These are phyloP conservation scores for Leguminivora glycinivorella DNA, from an alignment of 1,140 invertebrate genomes.

Conservation along the genomic window DNA sequence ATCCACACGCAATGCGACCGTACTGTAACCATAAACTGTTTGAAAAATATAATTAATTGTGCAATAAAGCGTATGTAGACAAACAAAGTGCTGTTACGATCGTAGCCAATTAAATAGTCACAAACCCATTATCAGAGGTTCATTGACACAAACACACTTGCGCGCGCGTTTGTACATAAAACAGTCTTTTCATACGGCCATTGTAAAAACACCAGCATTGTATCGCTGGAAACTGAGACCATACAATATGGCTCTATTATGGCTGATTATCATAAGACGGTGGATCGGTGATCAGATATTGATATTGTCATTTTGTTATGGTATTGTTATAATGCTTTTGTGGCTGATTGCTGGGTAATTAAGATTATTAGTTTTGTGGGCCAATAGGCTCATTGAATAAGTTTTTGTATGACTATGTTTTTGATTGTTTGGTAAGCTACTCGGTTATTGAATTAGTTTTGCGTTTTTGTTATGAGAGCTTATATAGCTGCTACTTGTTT, in stretches of 20 bases:
- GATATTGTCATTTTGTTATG: conserved; percentile 23
- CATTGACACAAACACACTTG: conserved; percentile 60
- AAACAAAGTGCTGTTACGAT: conserved; percentile 9
- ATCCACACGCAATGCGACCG: not conserved
- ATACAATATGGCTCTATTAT: conserved; percentile 56
- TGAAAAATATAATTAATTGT: not conserved
- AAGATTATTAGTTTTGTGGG: conserved; percentile 66
- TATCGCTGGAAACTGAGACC: conserved; percentile 58
- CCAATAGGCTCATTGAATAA: conserved; percentile 56
- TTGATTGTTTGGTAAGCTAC: conserved; percentile 4
- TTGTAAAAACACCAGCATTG: conserved; percentile 61
- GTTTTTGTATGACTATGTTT: conserved; percentile 38
- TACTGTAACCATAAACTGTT: not conserved
- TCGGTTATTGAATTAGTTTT: not conserved
- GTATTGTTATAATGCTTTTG: conserved; percentile 41
- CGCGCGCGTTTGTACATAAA: conserved; percentile 53
- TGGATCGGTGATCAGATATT: conserved; percentile 57
- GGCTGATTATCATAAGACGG: conserved; percentile 58
- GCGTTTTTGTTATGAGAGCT: not conserved
- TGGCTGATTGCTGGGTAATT: conserved; percentile 65
- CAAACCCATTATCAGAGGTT: conserved; percentile 45
- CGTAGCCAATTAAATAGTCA: conserved; percentile 11
- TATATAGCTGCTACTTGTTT: not conserved
- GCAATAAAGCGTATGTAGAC: conserved; percentile 7
- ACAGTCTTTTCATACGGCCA: conserved; percentile 61